Percentiles rank a stretch among this genome's conserved stretches.
These are phyloP conservation scores for Lathronympha strigana DNA, from an alignment of 2,888 invertebrate genomes.

Conservation along the genomic window DNA sequence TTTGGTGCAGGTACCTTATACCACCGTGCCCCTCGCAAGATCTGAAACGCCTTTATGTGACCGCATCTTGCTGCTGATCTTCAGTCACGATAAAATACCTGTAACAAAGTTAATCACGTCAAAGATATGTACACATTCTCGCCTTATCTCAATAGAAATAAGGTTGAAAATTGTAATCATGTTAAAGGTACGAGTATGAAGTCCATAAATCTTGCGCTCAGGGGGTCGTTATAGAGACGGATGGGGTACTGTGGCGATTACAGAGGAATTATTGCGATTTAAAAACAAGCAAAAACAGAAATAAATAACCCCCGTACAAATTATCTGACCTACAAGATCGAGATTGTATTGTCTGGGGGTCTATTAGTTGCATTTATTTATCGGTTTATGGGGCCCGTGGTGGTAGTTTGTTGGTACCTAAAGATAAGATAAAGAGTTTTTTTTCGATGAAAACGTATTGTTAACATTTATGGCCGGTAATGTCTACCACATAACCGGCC, in stretches of 20 bases:
- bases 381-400: background rate
- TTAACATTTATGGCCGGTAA: too few relatives aligned
- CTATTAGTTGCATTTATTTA: constrained; percentile 1
- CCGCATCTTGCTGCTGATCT: background rate
- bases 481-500: too few relatives aligned
- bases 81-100: constrained; percentile 1
- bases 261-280: constrained; percentile 18
- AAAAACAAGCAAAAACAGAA: constrained; percentile 14
- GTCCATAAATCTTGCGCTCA: constrained; percentile 17
- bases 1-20: too few relatives aligned
- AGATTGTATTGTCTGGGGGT: constrained; percentile 4
- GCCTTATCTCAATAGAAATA: background rate
- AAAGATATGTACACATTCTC: background rate
- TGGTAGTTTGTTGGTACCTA: background rate
- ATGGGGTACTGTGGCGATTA: constrained; percentile 22
- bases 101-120: background rate
- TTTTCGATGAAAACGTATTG: too few relatives aligned
- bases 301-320: constrained; percentile 13
- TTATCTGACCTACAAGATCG: constrained; percentile 4
- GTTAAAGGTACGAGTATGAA: constrained; percentile 16
- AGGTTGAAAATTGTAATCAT: constrained; percentile 15
- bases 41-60: background rate
- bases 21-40: background rate
- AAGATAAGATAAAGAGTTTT: background rate
- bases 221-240: constrained; percentile 34